Evolutionary conservation across 2,888 invertebrate genomes (phyloP), one percentile per base, ranked within the genome.

Genomic region (Athalia cordata): DNA sequence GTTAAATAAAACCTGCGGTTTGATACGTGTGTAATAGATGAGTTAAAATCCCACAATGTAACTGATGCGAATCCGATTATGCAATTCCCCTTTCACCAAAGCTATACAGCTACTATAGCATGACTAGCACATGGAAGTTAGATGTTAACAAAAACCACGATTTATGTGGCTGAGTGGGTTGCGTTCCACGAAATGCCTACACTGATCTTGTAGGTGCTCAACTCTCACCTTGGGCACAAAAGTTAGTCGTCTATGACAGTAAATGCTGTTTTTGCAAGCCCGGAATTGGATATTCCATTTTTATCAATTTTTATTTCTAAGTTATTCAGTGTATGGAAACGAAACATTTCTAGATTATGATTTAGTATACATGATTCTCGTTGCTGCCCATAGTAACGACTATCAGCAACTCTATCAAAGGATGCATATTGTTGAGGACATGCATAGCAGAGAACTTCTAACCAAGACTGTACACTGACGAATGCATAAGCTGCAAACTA

Each of bases 51-150:
- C 9, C 9, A 8, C 4, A 47, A 29, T 52, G 3, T 68, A 52
- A 68, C 55, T 6, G 6, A 43, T 15, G 55, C 29, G n/a, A 29
- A 52, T 68, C 15, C 3, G 29, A 4, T 68, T 68, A 15, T n/a
- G 55, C 68, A 68, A 68, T 55, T 68, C 29, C 29, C 55, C 68
- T 11, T 68, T 68, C 68, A 68, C 68, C 29, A 5, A 68, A 29
- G 52, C 43, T 6, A 29, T 68, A 15, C n/a, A 68, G 4, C 9
- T 55, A 52, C 9, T 15, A 9, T 29, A 68, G 55, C 9, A 55
- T 68, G 68, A 55, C 55, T 43, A 29, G 68, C 11, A 43, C 50
- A 29, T 45, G 49, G 9, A 68, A 55, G 43, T 2, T 68, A 9
- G 29, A 52, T 68, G n/a, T 11, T 29, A 68, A 15, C 11, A 68